Percentiles rank a stretch among this genome's conserved stretches.
Evolutionary conservation across 2,888 invertebrate genomes (phyloP).

Genomic region (Microdon myrmicae): DNA sequence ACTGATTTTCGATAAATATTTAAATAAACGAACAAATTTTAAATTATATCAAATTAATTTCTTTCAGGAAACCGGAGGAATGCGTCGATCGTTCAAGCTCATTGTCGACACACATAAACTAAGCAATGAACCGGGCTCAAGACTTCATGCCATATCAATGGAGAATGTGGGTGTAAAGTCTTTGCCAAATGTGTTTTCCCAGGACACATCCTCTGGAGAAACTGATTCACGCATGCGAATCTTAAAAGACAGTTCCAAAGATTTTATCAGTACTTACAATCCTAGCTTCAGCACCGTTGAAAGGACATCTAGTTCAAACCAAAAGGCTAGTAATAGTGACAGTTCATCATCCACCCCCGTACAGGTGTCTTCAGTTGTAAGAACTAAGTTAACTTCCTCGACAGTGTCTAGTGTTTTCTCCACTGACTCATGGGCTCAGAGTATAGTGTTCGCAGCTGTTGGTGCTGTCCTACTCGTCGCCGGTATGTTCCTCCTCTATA

Average conservation of each 20-base stretch:
- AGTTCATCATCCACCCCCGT: slow-evolving; percentile 29
- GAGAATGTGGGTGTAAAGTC: slow-evolving; percentile 54
- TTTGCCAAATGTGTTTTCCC: slow-evolving; percentile 54
- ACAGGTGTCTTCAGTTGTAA: slow-evolving; percentile 51
- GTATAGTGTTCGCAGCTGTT: slow-evolving; percentile 53
- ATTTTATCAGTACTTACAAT: slow-evolving; percentile 57
- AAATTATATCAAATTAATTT: slow-evolving; percentile 7
- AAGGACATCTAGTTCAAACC: slow-evolving; percentile 22
- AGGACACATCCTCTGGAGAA: slow-evolving; percentile 53
- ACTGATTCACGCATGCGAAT: slow-evolving; percentile 58
- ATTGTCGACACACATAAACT: slow-evolving; percentile 59
- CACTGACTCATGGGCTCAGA: slow-evolving; percentile 47
- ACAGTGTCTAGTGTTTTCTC: slow-evolving; percentile 32
- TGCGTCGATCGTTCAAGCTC: slow-evolving; percentile 59
- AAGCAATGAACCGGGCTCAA: slow-evolving; percentile 55
- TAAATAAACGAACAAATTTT: neutral
- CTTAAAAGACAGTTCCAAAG: slow-evolving; percentile 59
- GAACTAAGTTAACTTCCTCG: slow-evolving; percentile 53
- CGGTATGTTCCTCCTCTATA: slow-evolving; percentile 53
- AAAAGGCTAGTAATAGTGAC: slow-evolving; percentile 18
- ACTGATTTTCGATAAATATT: slow-evolving; percentile 3
- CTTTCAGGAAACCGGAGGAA: slow-evolving; percentile 59
- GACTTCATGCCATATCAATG: slow-evolving; percentile 56
- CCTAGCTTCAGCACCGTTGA: slow-evolving; percentile 52
- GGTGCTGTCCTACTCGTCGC: slow-evolving; percentile 55